Percentiles rank a stretch among this genome's conserved stretches.
phyloP scores from a whole-genome alignment of 2,113 vertebrate species.

The Potamarius usumacintae region DNA sequence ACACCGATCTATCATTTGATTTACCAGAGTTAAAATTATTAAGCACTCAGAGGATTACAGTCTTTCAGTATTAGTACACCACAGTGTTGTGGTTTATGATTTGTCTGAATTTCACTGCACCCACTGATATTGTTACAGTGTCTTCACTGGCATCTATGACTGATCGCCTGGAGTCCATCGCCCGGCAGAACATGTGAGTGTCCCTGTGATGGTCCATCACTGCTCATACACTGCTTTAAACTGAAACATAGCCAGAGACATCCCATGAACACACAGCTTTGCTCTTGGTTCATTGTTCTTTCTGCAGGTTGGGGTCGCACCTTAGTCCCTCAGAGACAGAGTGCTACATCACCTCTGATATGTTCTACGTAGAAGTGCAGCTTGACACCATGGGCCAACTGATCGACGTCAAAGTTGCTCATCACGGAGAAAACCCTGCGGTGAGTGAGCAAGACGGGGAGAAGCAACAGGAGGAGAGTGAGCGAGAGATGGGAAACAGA shows the following conservation, averaged over 20 bases:
- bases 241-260: not conserved
- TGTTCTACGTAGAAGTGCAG: conserved; percentile 99
- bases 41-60: not conserved
- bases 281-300: not conserved
- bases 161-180: conserved; percentile 94
- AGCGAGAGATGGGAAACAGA: not conserved
- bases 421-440: conserved; percentile 97
- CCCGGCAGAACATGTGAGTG: conserved; percentile 90
- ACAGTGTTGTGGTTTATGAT: not conserved
- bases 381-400: conserved; percentile 88
- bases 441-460: conserved; percentile 65
- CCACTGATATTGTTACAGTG: conserved; percentile 68
- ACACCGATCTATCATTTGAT: not conserved
- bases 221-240: not conserved
- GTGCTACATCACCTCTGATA: conserved; percentile 98
- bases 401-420: conserved; percentile 96
- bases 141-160: conserved; percentile 96
- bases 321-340: conserved; percentile 93
- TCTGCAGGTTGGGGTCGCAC: conserved; percentile 87
- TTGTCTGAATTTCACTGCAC: too few relatives aligned
- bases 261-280: not conserved
- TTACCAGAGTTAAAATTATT: not conserved
- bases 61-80: not conserved
- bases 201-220: not conserved
- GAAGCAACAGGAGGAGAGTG: not conserved